phyloP scores from a whole-genome alignment of 53 echinoderm and acorn worm species.

The Patiria pectinifera region DNA sequence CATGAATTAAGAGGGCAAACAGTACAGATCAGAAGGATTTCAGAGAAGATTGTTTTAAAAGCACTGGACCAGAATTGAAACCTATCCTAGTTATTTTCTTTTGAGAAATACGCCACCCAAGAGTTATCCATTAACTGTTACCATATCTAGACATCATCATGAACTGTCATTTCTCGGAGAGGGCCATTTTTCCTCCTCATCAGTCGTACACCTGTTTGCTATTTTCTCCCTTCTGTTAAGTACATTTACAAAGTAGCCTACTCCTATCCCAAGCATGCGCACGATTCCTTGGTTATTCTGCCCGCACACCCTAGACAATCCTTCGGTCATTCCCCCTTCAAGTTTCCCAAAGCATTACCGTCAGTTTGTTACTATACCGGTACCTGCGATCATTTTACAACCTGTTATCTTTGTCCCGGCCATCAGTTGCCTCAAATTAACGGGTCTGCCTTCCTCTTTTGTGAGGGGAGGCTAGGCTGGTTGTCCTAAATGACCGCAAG shows the following conservation, averaged over 20 bases:
- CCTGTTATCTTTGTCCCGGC: conserved; percentile 5
- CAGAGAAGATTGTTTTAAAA: too few species aligned
- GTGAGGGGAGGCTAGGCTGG: background rate
- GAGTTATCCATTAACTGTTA: background rate
- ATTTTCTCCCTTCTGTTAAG: background rate
- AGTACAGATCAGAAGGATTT: too few species aligned
- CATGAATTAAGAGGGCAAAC: too few species aligned
- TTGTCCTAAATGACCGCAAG: background rate
- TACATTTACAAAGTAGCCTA: background rate
- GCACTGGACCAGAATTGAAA: too few species aligned
- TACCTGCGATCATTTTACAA: background rate
- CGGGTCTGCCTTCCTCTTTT: background rate
- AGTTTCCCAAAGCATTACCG: background rate
- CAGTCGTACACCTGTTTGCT: background rate
- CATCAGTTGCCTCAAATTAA: background rate
- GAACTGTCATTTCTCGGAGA: background rate
- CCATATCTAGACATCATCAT: background rate
- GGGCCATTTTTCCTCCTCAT: background rate
- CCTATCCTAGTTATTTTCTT: too few species aligned
- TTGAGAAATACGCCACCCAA: background rate
- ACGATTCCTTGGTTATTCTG: background rate
- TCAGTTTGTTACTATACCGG: background rate
- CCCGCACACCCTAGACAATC: background rate
- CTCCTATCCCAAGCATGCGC: background rate
- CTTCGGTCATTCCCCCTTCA: background rate